phyloP scores from a whole-genome alignment of 2,797 vertebrate genomes.

The Dromococcyx pavoninus region DNA sequence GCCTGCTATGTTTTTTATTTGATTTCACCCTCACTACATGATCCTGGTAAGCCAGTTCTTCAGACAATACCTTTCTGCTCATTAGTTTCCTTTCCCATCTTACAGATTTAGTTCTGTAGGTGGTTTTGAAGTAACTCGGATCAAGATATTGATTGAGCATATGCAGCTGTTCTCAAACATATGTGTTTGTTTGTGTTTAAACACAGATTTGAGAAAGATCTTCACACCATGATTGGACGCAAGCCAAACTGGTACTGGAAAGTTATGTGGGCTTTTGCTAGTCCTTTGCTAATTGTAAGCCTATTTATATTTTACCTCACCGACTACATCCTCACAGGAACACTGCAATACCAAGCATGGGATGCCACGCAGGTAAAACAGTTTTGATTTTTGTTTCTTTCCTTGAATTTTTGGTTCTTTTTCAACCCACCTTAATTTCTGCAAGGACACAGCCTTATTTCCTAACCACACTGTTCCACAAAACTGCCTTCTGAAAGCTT shows the following conservation, averaged over 20 bases:
- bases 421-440: neutral
- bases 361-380: slow-evolving; percentile 81
- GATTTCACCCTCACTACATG: neutral
- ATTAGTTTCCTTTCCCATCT: neutral
- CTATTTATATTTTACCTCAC: slow-evolving; percentile 88
- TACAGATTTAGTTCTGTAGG: neutral
- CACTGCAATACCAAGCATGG: slow-evolving; percentile 90
- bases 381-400: neutral
- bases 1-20: neutral
- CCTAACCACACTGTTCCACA: neutral
- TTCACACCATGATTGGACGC: slow-evolving; percentile 86
- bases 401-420: neutral
- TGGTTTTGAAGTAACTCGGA: neutral
- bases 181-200: neutral
- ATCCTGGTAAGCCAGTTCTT: neutral
- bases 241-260: slow-evolving; percentile 88
- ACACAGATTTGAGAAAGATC: slow-evolving; percentile 88
- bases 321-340: slow-evolving; percentile 86
- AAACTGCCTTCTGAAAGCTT: neutral
- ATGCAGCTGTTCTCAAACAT: neutral
- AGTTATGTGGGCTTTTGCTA: slow-evolving; percentile 83
- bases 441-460: neutral
- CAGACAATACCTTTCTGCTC: neutral
- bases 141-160: rapidly evolving
- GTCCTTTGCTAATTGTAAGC: slow-evolving; percentile 85